Conservation (phyloP, 2,797 vertebrate species). For the Etheostoma nigrum region DNA sequence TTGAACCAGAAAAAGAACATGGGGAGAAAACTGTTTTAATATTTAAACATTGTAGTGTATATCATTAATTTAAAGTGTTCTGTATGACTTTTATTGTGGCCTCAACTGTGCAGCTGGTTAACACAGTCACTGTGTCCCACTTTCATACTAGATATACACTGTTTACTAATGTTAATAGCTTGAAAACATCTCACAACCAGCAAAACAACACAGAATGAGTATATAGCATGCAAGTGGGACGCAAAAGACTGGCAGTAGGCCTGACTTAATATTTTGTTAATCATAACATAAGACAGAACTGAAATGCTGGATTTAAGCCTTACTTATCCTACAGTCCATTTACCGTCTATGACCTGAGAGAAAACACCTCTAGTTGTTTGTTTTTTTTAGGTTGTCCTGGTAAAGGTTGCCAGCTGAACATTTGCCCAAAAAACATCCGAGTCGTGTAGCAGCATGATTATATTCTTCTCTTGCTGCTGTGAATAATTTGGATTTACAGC, state of each 20-base stretch:
- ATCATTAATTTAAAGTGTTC: conserved; percentile 41
- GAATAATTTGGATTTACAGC: conserved; percentile 5
- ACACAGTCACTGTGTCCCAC: conserved; percentile 42
- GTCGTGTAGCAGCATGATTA: conserved; percentile 7
- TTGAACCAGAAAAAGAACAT: conserved; percentile 48
- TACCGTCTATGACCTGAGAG: conserved; percentile 4
- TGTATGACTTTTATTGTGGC: conserved; percentile 23
- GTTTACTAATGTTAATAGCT: neutral
- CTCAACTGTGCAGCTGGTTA: conserved; percentile 42
- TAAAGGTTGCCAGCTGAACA: conserved; percentile 17
- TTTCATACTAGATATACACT: conserved; percentile 8
- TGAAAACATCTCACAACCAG: conserved; percentile 9
- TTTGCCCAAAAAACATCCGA: neutral
- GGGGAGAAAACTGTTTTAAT: conserved; percentile 42
- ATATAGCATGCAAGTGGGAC: conserved; percentile 31
- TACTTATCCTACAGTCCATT: conserved; percentile 16
- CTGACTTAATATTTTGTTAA: conserved; percentile 26
- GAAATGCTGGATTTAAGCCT: conserved; percentile 76
- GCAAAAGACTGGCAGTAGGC: conserved; percentile 17
- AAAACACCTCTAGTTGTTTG: conserved; percentile 8
- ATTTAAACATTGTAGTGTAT: conserved; percentile 61
- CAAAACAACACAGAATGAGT: neutral
- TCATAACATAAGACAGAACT: conserved; percentile 27
- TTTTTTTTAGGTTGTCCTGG: neutral
- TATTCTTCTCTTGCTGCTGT: conserved; percentile 2